A percentile compares a stretch with the other conserved stretches of the same genome.
phyloP scores from a whole-genome alignment of 2,888 invertebrate species.

The Ypsolopha sequella region DNA sequence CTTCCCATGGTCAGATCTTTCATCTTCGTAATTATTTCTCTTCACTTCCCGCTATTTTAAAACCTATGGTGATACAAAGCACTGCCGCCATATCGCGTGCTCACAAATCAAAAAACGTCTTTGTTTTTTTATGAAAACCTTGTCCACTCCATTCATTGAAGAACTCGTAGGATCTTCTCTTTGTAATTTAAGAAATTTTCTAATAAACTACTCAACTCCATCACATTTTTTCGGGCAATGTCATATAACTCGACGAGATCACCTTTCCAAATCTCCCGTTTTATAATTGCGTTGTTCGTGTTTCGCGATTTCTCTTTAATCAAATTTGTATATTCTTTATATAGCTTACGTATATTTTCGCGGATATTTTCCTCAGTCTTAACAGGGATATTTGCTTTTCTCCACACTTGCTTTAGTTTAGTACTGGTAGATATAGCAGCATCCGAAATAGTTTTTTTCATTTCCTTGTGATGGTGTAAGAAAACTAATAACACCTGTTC shows the following conservation, averaged over 20 bases:
- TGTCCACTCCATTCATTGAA: background rate
- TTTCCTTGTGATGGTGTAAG: slow-evolving; percentile 1
- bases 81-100: no score
- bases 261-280: background rate
- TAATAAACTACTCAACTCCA: background rate
- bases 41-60: no score
- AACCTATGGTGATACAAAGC: no score
- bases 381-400: slow-evolving; percentile 4
- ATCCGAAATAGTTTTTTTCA: slow-evolving; percentile 1
- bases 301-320: background rate
- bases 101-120: no score
- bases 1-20: no score
- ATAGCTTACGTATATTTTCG: background rate
- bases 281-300: background rate
- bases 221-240: background rate
- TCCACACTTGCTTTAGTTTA: slow-evolving; percentile 1
- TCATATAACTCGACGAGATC: background rate
- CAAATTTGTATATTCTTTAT: background rate
- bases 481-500: background rate
- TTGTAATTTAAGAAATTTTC: background rate
- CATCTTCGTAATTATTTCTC: no score
- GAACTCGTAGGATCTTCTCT: background rate
- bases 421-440: slow-evolving; percentile 2
- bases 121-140: background rate
- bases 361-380: slow-evolving; percentile 3